phyloP scores from a whole-genome alignment of 2,888 invertebrate genomes.

The Periphyllus acericola region DNA sequence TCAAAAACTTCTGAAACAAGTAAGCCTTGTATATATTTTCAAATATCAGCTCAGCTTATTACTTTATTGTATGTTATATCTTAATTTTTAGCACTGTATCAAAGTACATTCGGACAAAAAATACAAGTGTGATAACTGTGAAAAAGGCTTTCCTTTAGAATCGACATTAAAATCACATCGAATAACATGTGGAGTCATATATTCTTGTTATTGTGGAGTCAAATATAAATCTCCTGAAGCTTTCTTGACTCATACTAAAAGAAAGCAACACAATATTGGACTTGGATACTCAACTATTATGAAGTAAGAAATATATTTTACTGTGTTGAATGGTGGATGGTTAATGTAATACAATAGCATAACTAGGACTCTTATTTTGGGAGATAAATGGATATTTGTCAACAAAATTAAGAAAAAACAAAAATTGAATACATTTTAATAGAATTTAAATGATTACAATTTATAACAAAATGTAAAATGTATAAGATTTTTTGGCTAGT shows the following conservation, averaged over 20 bases:
- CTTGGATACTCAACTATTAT: slow-evolving; percentile 55
- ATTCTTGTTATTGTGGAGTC: slow-evolving; percentile 61
- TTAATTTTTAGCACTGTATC: slow-evolving; percentile 57
- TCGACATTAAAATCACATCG: slow-evolving; percentile 58
- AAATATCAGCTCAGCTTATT: background rate
- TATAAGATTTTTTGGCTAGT: too few relatives aligned
- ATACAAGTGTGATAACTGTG: slow-evolving; percentile 60
- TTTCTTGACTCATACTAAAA: slow-evolving; percentile 52
- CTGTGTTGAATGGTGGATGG: too few relatives aligned
- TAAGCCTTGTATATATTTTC: background rate
- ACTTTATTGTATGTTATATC: background rate
- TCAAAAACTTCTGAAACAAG: slow-evolving; percentile 51
- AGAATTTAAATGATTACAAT: too few relatives aligned
- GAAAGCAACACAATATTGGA: slow-evolving; percentile 53
- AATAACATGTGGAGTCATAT: slow-evolving; percentile 60
- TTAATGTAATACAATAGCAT: too few relatives aligned
- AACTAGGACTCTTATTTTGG: too few relatives aligned
- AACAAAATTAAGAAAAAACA: too few relatives aligned
- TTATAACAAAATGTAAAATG: too few relatives aligned
- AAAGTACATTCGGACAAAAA: slow-evolving; percentile 62
- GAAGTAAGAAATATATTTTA: slow-evolving; percentile 25
- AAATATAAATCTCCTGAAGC: slow-evolving; percentile 62
- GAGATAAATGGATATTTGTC: too few relatives aligned
- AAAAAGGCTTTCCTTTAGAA: slow-evolving; percentile 59
- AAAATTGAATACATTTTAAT: too few relatives aligned